These are phyloP conservation scores for Druon quercuslanigerum DNA, from an alignment of 1,140 invertebrate genomes.

Conservation along the genomic window DNA sequence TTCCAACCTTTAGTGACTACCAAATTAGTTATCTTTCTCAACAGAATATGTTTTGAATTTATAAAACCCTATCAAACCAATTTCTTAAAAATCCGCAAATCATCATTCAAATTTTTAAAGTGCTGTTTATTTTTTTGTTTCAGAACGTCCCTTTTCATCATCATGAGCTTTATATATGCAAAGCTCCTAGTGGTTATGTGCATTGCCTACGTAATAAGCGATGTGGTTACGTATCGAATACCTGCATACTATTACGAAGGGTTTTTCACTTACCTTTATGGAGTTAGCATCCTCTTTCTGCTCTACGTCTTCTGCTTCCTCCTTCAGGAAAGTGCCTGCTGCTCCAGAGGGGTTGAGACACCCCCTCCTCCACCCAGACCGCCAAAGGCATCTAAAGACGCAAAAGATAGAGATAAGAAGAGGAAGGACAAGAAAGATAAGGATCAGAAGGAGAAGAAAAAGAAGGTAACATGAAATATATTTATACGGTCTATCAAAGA, in stretches of 20 bases:
- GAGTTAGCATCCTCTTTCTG: slow-evolving; percentile 95
- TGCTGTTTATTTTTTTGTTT: slow-evolving; percentile 69
- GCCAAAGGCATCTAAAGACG: slow-evolving; percentile 85
- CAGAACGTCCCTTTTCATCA: slow-evolving; percentile 95
- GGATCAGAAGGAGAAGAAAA: slow-evolving; percentile 75
- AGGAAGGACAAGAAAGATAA: slow-evolving; percentile 76
- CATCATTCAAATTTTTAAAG: not conserved
- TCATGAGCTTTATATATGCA: slow-evolving; percentile 95
- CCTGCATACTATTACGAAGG: slow-evolving; percentile 95
- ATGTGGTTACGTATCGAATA: slow-evolving; percentile 93
- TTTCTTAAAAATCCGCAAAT: too few species aligned
- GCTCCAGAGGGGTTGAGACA: slow-evolving; percentile 82
- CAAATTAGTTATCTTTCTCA: not conserved
- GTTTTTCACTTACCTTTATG: slow-evolving; percentile 98
- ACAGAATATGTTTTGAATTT: too few species aligned
- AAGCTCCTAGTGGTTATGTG: slow-evolving; percentile 93
- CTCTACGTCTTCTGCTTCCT: slow-evolving; percentile 98
- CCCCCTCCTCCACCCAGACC: slow-evolving; percentile 82
- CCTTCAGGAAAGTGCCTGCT: slow-evolving; percentile 91
- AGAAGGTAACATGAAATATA: slow-evolving; percentile 72
- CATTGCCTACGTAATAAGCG: slow-evolving; percentile 93
- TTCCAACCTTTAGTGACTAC: too few species aligned
- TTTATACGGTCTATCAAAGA: too few species aligned
- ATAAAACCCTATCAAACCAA: too few species aligned
- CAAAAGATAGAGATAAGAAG: slow-evolving; percentile 79